Evolutionary conservation across 2,888 invertebrate genomes (phyloP).

Genomic region (Argyra leucocephala): DNA sequence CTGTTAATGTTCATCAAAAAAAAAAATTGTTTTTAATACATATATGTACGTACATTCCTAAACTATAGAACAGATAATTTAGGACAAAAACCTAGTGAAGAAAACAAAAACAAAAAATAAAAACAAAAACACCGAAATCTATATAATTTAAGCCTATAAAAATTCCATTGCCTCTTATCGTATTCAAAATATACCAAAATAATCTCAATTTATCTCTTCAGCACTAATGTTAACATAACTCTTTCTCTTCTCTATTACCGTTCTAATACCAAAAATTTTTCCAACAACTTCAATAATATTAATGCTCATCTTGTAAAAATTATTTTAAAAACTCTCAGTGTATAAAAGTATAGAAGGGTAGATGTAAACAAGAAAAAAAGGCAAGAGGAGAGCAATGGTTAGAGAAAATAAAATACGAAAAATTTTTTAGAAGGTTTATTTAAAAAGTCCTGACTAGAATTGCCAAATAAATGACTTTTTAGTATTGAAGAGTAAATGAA

Average conservation of each 20-base stretch:
- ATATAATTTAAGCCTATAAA: not conserved
- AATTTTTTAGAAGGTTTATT: not conserved
- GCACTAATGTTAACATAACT: not conserved
- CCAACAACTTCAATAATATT: not conserved
- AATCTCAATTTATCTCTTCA: not conserved
- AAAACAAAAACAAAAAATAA: no score
- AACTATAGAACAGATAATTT: no score
- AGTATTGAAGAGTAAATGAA: no score
- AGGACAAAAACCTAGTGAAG: no score
- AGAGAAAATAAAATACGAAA: not conserved
- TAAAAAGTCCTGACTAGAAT: not conserved
- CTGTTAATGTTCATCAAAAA: no score
- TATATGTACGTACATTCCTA: no score
- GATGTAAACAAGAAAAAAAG: not conserved
- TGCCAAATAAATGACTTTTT: not conserved
- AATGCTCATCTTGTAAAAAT: not conserved
- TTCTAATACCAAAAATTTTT: not conserved
- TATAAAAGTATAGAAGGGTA: no score
- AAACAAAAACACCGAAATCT: no score
- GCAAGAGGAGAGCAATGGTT: not conserved
- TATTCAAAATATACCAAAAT: not conserved
- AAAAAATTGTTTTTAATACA: not conserved
- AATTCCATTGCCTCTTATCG: not conserved
- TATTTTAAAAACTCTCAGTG: not conserved
- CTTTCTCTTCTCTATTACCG: not conserved